These are phyloP conservation scores for Bucorvus abyssinicus DNA, from an alignment of 2,797 vertebrate genomes.

Conservation along the genomic window DNA sequence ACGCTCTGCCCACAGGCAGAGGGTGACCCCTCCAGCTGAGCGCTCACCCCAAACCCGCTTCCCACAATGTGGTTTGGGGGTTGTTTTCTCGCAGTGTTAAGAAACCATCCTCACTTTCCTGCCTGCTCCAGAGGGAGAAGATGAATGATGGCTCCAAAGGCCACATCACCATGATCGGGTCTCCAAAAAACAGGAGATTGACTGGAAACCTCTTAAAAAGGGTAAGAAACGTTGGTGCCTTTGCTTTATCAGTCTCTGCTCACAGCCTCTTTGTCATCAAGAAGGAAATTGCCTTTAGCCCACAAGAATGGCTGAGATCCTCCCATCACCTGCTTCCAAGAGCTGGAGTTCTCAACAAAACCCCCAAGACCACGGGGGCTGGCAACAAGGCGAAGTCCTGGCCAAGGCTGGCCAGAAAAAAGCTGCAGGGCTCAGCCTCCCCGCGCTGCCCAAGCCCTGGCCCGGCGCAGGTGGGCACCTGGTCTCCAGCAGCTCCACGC, in stretches of 20 bases:
- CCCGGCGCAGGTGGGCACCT: neutral
- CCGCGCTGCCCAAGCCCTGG: rapidly evolving
- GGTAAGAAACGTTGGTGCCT: neutral
- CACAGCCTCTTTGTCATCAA: neutral
- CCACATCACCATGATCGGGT: neutral
- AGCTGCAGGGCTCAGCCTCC: neutral
- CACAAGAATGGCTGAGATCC: neutral
- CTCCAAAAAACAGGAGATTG: neutral
- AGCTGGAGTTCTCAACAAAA: neutral
- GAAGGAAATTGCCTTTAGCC: neutral
- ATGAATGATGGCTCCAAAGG: neutral
- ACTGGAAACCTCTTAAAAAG: neutral
- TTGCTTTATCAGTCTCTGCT: neutral
- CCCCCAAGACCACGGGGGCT: neutral
- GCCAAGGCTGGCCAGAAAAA: neutral
- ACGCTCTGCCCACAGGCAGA: neutral
- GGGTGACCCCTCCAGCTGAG: neutral
- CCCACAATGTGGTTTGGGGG: rapidly evolving
- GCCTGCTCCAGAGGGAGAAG: neutral
- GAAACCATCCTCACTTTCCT: neutral
- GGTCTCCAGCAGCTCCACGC: neutral
- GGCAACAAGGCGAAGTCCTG: neutral
- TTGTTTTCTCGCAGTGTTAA: neutral
- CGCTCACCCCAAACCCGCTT: neutral
- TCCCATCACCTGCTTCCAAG: neutral